Evolutionary conservation across 2,797 vertebrate genomes (phyloP), one percentile per base, ranked within the genome.

Genomic region (Epinephelus coioides): DNA sequence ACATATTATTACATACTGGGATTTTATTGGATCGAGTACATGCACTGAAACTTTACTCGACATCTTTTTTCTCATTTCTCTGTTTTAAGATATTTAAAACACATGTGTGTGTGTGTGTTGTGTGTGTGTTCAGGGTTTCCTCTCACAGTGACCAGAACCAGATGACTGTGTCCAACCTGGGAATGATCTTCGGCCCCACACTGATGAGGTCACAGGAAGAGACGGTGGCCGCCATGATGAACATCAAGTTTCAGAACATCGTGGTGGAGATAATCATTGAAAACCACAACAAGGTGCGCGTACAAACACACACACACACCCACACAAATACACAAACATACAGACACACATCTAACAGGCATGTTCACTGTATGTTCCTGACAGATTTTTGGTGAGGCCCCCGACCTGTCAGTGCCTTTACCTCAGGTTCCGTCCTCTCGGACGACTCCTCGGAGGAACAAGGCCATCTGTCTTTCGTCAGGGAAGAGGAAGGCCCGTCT

Each of bases 221-320:
- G 94, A 99, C 98, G 0, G 98, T 99, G 87, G 98, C 98, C 2
- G 98, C 98, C 80, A 99, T 99, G 98, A 99, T 99, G 97, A 99
- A 99, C 92, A 99, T 99, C 89, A 99, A 99, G 89, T 99, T 99
- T 94, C 98, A 99, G 93, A 99, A 99, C 88, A 98, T 99, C 57
- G 98, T 99, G 61, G 97, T 99, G 76, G 98, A 99, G 93, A 98
- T 99, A 76, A 96, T 99, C 67, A 99, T 99, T 54, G 98, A 99
- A 90, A 98, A 99, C 92, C 97, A 97, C 79, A 91, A 97, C 88
- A 99, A 98, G 96, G 98, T 97, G 91, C 0, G 4, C 8, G 43
- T 17, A 34, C 53, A 69, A 8, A 60, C 18, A 60, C 11, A 61
- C 40, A 61, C 40, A 25, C 11, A 19, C 49, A 19, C 10, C 19